A percentile compares a stretch with the other conserved stretches of the same genome.
These are phyloP conservation scores for Hyaena hyaena DNA, from an alignment of 2,113 vertebrate genomes.

Conservation along the genomic window DNA sequence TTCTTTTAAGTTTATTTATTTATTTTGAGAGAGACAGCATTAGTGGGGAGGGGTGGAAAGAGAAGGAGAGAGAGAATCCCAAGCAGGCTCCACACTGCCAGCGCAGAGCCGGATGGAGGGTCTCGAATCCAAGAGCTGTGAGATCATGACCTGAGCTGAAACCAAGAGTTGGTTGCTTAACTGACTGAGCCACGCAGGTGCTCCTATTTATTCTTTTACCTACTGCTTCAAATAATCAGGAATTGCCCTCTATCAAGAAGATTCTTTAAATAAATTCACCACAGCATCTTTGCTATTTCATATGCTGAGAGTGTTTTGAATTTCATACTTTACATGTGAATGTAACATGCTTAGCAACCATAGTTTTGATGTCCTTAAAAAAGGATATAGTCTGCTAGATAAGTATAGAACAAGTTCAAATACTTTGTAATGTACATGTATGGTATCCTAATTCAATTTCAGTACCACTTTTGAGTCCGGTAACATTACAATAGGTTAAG, in stretches of 20 bases:
- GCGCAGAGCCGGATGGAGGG: too few relatives aligned
- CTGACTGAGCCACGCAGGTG: too few relatives aligned
- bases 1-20: too few relatives aligned
- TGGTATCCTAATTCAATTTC: constrained; percentile 8
- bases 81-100: too few relatives aligned
- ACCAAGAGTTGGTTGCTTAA: too few relatives aligned
- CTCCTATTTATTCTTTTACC: not conserved
- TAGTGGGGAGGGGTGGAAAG: too few relatives aligned
- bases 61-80: too few relatives aligned
- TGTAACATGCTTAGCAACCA: not conserved
- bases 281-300: not conserved
- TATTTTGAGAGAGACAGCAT: too few relatives aligned
- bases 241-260: not conserved
- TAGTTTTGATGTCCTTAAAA: constrained; percentile 28
- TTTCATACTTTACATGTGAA: not conserved
- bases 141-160: too few relatives aligned
- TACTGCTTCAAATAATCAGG: not conserved
- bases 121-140: too few relatives aligned
- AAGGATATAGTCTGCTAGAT: not conserved
- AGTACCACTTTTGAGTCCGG: not conserved
- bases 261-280: not conserved
- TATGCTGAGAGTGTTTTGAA: not conserved
- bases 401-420: not conserved
- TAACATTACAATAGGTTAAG: constrained; percentile 55
- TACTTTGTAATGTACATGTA: not conserved